A percentile compares a stretch with the other conserved stretches of the same genome.
Conservation (phyloP, 2,888 invertebrate species). For the Standfussiana lucernea region DNA sequence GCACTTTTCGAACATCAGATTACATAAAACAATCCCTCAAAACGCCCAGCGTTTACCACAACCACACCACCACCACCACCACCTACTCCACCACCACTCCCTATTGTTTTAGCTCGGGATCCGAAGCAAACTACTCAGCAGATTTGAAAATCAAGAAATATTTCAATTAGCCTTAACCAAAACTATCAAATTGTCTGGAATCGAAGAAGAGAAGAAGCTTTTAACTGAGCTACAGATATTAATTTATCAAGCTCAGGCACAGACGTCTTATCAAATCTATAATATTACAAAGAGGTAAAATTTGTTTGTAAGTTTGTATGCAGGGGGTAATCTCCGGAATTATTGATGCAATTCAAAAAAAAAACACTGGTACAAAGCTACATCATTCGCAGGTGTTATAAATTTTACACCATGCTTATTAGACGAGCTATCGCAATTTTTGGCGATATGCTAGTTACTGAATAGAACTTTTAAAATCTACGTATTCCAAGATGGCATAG, state of each 20-base stretch:
- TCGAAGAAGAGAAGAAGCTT: neutral
- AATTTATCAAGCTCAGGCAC: neutral
- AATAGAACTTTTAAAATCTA: neutral
- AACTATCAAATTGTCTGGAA: neutral
- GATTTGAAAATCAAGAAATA: neutral
- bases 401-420: no score
- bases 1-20: neutral
- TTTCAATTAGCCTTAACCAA: neutral
- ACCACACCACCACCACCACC: no score
- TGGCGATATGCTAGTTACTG: no score
- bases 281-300: no score
- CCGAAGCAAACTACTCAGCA: neutral
- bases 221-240: neutral
- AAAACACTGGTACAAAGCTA: no score
- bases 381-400: no score
- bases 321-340: no score
- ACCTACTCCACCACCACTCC: no score
- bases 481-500: neutral
- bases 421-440: no score
- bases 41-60: neutral
- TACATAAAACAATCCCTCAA: neutral
- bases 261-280: neutral
- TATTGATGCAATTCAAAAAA: no score
- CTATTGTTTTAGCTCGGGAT: neutral
- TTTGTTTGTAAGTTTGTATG: no score